phyloP scores from a whole-genome alignment of 2,113 vertebrate species.

The Poicephalus gulielmi region DNA sequence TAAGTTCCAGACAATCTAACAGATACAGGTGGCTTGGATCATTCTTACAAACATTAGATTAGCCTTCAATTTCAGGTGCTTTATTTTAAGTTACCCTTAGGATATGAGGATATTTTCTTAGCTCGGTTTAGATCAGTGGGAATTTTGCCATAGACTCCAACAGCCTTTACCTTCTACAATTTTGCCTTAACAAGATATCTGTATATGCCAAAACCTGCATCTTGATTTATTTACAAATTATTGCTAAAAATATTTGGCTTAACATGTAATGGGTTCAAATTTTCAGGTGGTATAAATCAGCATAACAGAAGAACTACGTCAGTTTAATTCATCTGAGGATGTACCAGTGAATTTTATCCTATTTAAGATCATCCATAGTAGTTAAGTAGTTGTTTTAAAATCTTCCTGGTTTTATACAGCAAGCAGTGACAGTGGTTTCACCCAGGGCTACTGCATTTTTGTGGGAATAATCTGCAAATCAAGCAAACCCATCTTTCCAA shows the following conservation, averaged over 20 bases:
- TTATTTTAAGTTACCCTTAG: not conserved
- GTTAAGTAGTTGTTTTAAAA: conserved; percentile 3
- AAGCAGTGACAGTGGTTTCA: not conserved
- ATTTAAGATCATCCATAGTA: not conserved
- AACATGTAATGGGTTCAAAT: not conserved
- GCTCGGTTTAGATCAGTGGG: not conserved
- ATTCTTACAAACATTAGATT: not conserved
- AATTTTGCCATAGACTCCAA: not conserved
- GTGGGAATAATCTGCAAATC: not conserved
- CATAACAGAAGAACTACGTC: not conserved
- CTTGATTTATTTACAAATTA: conserved; percentile 7
- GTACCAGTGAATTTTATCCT: not conserved
- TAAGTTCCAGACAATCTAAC: not conserved
- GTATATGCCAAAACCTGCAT: not conserved
- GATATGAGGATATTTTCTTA: not conserved
- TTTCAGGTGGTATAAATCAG: not conserved
- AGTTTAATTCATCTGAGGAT: not conserved
- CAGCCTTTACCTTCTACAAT: not conserved
- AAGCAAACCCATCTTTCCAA: not conserved
- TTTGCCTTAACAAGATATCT: not conserved
- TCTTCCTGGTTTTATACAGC: not conserved
- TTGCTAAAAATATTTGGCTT: conserved; percentile 6
- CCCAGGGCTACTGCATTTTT: not conserved
- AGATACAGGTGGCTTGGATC: conserved; percentile 17
- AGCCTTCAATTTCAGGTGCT: not conserved